phyloP scores from a whole-genome alignment of 35 echinoderm and acorn worm species.

The Stichopus chloronotus region DNA sequence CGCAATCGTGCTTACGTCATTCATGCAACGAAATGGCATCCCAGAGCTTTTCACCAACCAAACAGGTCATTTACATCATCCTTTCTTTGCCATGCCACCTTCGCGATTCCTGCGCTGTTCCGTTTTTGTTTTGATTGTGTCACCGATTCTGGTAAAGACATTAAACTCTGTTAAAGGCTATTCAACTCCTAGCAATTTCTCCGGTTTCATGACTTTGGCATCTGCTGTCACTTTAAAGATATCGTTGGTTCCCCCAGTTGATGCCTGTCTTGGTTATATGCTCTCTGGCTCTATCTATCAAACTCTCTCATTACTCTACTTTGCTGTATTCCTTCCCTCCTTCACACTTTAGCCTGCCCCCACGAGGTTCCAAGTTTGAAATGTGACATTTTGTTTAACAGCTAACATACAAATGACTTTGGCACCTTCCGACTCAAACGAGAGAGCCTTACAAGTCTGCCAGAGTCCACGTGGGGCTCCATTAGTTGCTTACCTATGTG shows the following conservation, averaged over 20 bases:
- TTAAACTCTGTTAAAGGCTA: conserved; percentile 30
- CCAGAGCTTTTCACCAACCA: too few species aligned
- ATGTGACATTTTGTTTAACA: conserved; percentile 69
- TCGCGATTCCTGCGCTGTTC: too few species aligned
- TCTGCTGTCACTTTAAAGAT: conserved; percentile 54
- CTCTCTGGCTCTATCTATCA: conserved; percentile 58
- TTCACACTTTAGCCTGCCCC: conserved; percentile 64
- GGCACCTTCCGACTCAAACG: conserved; percentile 52
- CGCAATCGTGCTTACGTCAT: too few species aligned
- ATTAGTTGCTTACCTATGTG: conserved; percentile 46
- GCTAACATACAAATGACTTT: conserved; percentile 71
- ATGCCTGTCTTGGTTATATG: conserved; percentile 1
- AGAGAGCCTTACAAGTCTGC: conserved; percentile 51
- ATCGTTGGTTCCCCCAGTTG: conserved; percentile 42
- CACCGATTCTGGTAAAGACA: conserved; percentile 50
- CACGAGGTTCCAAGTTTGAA: conserved; percentile 60
- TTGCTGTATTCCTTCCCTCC: conserved; percentile 29
- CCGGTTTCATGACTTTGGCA: conserved; percentile 46
- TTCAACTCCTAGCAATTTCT: conserved; percentile 27
- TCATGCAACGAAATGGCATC: too few species aligned
- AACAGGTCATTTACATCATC: background rate
- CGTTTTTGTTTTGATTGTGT: conserved; percentile 46
- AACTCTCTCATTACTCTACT: conserved; percentile 40
- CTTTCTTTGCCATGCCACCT: too few species aligned
- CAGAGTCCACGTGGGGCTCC: conserved; percentile 40